Base-by-base conservation (phyloP, 2,888 invertebrate genomes). In the Drosophila mimica region DNA sequence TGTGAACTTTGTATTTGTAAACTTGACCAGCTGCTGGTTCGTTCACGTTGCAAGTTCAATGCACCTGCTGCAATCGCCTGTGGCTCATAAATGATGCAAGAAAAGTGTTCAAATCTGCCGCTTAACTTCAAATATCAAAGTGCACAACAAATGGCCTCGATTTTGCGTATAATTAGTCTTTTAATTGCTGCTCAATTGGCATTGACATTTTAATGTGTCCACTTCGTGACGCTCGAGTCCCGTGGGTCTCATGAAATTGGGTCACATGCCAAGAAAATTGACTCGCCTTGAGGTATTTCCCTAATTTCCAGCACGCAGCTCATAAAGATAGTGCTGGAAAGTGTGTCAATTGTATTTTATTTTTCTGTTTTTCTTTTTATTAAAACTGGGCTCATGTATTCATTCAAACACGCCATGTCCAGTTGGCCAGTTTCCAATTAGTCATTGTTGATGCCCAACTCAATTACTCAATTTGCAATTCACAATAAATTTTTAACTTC, bases 311-410 rank as follows among this genome's bases (percentile, higher is more conserved):
- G 36, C 80, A 79, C 76, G 80, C 79, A 80, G 51, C 54, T 52
- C 51, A 30, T 11, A 20, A 31, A 43, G 63, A 56, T 30, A 60
- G 64, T 52, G 33, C 40, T 15, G 11, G 34, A 83, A 84, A 87
- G 68, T 84, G 89, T 89, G 84, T 89, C 84, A 84, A 83, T 79
- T 57, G 69, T 38, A 46, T 67, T 70, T 58, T 57, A 64, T 38
- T 49, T 67, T 70, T 58, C 38, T 61, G n/a, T n/a, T n/a, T n/a
- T n/a, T n/a, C n/a, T 36, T 34, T 51, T 36, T 13, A 15, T 20
- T 43, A 43, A 56, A 30, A n/a, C 8, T 15, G 0, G 15, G n/a
- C 31, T 9, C 13, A 54, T 17, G 13, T n/a, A n/a, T 46, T 34
- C 17, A 11, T 49, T 61, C 17, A n/a, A 68, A 15, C 89, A 88